These are phyloP conservation scores for Neomorphus geoffroyi DNA, from an alignment of 2,797 vertebrate species.

Conservation along the genomic window DNA sequence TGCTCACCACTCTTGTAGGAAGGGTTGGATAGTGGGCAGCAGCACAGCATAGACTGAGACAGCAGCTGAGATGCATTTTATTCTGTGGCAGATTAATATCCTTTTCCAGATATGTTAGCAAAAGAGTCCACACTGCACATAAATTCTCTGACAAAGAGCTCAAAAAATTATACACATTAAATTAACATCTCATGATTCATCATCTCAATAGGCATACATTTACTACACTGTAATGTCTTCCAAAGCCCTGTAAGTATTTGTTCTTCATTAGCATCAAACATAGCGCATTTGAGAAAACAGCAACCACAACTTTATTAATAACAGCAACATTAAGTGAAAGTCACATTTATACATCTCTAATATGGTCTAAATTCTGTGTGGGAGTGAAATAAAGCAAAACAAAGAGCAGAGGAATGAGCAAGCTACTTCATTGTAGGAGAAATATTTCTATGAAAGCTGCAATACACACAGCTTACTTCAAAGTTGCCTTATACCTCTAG, in stretches of 20 bases:
- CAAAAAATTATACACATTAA: background rate
- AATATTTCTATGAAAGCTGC: background rate
- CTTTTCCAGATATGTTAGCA: background rate
- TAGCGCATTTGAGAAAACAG: background rate
- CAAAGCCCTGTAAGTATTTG: background rate
- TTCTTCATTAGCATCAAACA: background rate
- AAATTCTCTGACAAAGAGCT: background rate
- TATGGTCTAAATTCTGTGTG: background rate
- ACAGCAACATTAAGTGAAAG: background rate
- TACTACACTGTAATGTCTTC: background rate
- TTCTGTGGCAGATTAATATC: background rate
- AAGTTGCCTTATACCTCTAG: background rate
- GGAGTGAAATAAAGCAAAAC: slow-evolving; percentile 1
- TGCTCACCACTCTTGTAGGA: background rate
- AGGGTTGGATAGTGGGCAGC: background rate
- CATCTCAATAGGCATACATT: background rate
- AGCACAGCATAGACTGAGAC: background rate
- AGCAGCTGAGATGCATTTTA: background rate
- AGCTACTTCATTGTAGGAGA: background rate
- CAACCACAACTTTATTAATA: background rate
- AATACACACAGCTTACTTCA: background rate
- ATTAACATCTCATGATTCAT: background rate
- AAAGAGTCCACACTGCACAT: background rate
- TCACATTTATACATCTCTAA: background rate
- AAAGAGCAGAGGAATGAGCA: background rate